These are phyloP conservation scores for Holcopasites calliopsidis DNA, from an alignment of 1,140 invertebrate genomes.

Conservation along the genomic window DNA sequence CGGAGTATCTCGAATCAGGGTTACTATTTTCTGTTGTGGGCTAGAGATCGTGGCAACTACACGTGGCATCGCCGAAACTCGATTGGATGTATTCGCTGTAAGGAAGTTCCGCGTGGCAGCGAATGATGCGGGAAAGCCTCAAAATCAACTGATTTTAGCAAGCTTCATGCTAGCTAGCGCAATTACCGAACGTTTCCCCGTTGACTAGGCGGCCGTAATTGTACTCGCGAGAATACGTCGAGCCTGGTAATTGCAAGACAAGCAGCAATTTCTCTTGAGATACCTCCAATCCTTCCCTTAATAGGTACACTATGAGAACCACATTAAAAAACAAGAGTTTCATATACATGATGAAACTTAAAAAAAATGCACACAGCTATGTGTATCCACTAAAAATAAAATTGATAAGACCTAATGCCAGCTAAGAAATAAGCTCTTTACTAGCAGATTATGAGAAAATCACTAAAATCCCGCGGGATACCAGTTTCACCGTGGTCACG, in stretches of 20 bases:
- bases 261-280: neutral
- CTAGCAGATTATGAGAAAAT: neutral
- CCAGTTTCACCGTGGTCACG: neutral
- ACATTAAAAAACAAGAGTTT: neutral
- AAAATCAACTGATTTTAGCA: slow-evolving; percentile 21
- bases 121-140: slow-evolving; percentile 33
- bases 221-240: neutral
- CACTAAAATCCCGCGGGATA: neutral
- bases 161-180: neutral
- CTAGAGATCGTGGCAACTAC: neutral
- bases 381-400: neutral
- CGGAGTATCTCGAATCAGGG: too few relatives aligned
- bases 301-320: too few relatives aligned
- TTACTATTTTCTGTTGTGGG: too few relatives aligned
- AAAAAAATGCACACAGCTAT: neutral
- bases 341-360: neutral
- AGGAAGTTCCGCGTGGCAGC: slow-evolving; percentile 11
- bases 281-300: neutral
- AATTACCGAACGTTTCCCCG: slow-evolving; percentile 5
- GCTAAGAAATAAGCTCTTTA: neutral
- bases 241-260: slow-evolving; percentile 13
- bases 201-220: slow-evolving; percentile 1
- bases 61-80: neutral
- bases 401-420: neutral
- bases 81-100: slow-evolving; percentile 3